Evolutionary conservation across 2,888 invertebrate species (phyloP), one percentile per base, ranked within the genome.

Genomic region (Zootermopsis nevadensis): DNA sequence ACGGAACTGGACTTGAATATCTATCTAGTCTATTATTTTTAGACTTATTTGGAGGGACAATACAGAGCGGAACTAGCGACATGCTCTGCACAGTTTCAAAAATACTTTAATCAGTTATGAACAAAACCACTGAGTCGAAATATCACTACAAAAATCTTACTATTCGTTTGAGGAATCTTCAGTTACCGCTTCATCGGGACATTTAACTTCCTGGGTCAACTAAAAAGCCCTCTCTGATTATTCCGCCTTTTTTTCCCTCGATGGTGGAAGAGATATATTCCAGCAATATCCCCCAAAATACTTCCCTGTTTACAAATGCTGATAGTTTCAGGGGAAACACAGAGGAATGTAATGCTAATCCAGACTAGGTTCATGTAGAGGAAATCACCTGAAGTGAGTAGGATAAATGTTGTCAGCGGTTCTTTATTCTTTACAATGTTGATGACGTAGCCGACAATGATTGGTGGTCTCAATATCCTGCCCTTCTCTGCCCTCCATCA

Each of bases 401-500:
- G 31, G 67, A 67, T 67, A 67, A 7, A 67, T 67, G 55, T 60
- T n/a, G n/a, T 60, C 60, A 60, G 60, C 60, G n/a, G 27, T 33
- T 69, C 69, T 69, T 30, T 69, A 69, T 30, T 33, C 33, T 60
- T 60, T 60, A 60, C 60, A 60, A 60, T 60, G 31, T 69, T 33
- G 30, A 69, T 33, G 69, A 33, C 69, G 22, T 69, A 30, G 38
- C 38, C 24, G 35, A 74, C 74, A 74, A 74, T 74, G 74, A 74
- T 74, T 74, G 74, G 74, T 74, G 19, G 74, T 10, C 10, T 74
- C 74, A 74, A 74, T 74, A 74, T 74, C 74, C 74, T 74, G 33
- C 24, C 35, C 31, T 38, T 22, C n/a, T 38, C 74, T 74, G 33
- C 42, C 35, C 74, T n/a, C n/a, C 38, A 42, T 74, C 27, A 10